Evolutionary conservation across 2,113 vertebrate species (phyloP), one percentile per base, ranked within the genome.

Genomic region (Poeciliopsis retropinna): DNA sequence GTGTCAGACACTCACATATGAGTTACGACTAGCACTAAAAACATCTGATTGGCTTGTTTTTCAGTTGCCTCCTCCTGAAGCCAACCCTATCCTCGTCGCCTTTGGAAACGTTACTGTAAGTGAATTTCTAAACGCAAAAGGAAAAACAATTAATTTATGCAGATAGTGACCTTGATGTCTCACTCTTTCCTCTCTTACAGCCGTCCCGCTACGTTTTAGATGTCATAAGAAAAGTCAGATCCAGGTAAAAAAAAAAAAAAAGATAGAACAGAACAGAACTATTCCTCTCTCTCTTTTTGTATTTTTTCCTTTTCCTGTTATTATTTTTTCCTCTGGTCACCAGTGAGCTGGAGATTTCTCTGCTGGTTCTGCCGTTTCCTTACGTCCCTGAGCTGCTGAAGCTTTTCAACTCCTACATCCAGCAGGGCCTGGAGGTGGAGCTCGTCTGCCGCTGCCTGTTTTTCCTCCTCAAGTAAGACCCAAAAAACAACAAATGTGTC

Each of bases 271-370:
- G 14, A 28, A 12, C 4, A 17, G 15, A n/a, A 9, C 4, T 57
- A 13, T 54, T 30, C 47, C 25, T 30, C 60, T 10, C 5, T 1
- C 3, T 3, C 25, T 30, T 12, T 1, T 64, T 1, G 2, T 27
- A 15, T 60, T 31, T 29, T 8, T 57, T 31, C 30, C 30, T 31
- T 31, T 31, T 31, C 3, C 30, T 31, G 4, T 31, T 4, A 31
- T 31, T 3, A 27, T 60, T 31, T 29, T 4, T 57, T 44, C 62
- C 6, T 51, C 5, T 31, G 39, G 8, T 41, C 73, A 10, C 32
- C 87, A 99, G 98, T 61, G 98, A 99, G 89, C 89, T 99, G 92
- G 98, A 99, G 82, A 95, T 99, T 30, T 96, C 97, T 66, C 96
- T 99, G 14, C 93, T 99, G 54, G 98, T 99, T 44, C 88, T 99